These are phyloP conservation scores for Sebastes nivosus DNA, from an alignment of 2,797 vertebrate species.

Conservation along the genomic window DNA sequence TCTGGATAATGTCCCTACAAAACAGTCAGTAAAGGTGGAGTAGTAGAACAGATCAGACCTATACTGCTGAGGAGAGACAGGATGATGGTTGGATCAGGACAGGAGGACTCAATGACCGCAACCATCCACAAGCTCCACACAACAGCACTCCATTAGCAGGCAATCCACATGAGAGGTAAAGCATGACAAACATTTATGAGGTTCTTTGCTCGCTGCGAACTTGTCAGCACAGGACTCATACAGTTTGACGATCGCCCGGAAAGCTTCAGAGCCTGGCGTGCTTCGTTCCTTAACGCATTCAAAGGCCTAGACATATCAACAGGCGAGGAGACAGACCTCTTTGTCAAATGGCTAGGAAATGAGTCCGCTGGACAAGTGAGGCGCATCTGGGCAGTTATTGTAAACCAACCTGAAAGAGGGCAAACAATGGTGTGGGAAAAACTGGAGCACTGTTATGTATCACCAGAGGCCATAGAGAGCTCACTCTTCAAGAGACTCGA, in stretches of 20 bases:
- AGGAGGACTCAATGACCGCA: neutral
- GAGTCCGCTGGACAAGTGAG: neutral
- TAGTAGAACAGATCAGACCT: neutral
- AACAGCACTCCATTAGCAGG: neutral
- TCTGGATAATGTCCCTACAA: neutral
- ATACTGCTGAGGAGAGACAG: neutral
- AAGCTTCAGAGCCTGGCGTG: neutral
- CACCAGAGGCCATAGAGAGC: neutral
- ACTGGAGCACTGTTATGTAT: neutral
- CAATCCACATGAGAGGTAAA: neutral
- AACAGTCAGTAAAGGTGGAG: neutral
- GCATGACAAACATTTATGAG: neutral
- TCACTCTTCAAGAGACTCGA: neutral
- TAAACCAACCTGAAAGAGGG: neutral
- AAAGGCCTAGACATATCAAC: neutral
- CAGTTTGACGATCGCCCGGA: neutral
- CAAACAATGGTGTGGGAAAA: neutral
- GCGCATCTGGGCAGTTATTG: neutral
- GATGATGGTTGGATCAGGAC: neutral
- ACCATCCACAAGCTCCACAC: neutral
- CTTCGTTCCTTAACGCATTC: neutral
- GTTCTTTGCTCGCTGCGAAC: neutral
- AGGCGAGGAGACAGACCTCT: neutral
- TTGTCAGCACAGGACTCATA: neutral
- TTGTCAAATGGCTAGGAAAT: neutral